These are phyloP conservation scores for Dreissena rostriformis DNA, from an alignment of 1,140 invertebrate species.

Conservation along the genomic window DNA sequence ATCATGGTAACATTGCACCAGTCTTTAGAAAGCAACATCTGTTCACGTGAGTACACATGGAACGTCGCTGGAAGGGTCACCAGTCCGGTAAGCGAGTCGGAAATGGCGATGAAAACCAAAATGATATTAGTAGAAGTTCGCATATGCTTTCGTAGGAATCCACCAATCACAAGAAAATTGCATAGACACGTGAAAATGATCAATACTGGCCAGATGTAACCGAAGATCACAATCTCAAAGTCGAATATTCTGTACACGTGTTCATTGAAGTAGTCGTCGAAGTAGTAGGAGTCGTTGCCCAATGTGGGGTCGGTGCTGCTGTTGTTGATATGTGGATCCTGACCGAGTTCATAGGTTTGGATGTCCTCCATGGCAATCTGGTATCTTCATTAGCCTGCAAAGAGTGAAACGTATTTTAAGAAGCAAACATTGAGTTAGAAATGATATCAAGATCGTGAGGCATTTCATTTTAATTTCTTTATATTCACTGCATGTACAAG, in stretches of 20 bases:
- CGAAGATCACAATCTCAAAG: constrained; percentile 29
- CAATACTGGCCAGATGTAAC: constrained; percentile 39
- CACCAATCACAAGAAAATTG: constrained; percentile 33
- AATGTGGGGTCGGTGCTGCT: not conserved
- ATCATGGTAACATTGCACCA: constrained; percentile 44
- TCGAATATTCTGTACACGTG: constrained; percentile 38
- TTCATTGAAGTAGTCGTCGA: not conserved
- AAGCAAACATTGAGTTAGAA: no score
- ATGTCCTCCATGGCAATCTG: no score
- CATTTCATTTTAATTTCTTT: no score
- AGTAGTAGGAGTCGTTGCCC: not conserved
- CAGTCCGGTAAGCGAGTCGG: no score
- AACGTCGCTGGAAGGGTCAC: constrained; percentile 36
- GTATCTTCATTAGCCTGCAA: no score
- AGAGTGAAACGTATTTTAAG: no score
- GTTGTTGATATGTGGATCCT: not conserved
- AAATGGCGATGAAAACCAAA: no score
- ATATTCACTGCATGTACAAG: no score
- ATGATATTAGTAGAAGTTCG: no score
- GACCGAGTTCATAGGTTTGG: no score
- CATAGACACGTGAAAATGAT: constrained; percentile 20
- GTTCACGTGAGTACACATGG: constrained; percentile 24
- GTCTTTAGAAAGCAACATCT: constrained; percentile 20
- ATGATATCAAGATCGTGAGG: no score
- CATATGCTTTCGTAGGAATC: no score